Percentiles rank a stretch among this genome's conserved stretches.
phyloP scores from a whole-genome alignment of 2,888 invertebrate species.

The Synanthedon formicaeformis region DNA sequence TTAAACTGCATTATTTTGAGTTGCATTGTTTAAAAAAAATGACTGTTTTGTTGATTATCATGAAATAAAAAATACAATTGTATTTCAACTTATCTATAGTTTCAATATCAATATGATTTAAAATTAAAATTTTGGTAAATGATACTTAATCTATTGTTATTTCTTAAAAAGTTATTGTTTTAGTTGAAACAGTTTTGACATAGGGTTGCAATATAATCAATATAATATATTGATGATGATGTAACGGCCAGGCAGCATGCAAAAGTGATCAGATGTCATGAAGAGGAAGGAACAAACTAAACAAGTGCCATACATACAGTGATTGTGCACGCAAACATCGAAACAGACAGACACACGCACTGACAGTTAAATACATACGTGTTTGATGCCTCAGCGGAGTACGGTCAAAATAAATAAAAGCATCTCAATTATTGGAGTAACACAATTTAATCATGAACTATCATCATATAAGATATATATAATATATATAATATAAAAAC shows the following conservation, averaged over 20 bases:
- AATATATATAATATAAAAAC: conserved; percentile 59
- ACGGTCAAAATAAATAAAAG: conserved; percentile 69
- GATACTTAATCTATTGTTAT: too few relatives aligned
- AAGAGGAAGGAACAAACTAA: conserved; percentile 35
- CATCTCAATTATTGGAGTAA: conserved; percentile 68
- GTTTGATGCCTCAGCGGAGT: conserved; percentile 68
- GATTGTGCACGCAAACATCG: conserved; percentile 65
- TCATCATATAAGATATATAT: conserved; percentile 6
- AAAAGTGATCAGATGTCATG: conserved; percentile 50
- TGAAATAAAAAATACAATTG: too few relatives aligned
- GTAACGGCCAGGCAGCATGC: conserved; percentile 54
- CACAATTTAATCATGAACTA: conserved; percentile 71
- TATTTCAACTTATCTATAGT: too few relatives aligned
- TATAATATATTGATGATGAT: conserved; percentile 4
- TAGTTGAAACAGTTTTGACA: too few relatives aligned
- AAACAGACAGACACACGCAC: conserved; percentile 61
- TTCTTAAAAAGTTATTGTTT: too few relatives aligned
- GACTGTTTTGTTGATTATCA: too few relatives aligned
- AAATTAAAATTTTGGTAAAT: too few relatives aligned
- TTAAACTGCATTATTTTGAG: too few relatives aligned
- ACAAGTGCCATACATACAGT: conserved; percentile 58
- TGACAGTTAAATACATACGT: conserved; percentile 68
- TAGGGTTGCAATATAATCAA: neutral
- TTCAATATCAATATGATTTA: too few relatives aligned
- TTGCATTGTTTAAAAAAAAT: too few relatives aligned